A percentile compares a stretch with the other conserved stretches of the same genome.
Evolutionary conservation across 2,797 vertebrate species (phyloP).

Genomic region (Clamator glandarius): DNA sequence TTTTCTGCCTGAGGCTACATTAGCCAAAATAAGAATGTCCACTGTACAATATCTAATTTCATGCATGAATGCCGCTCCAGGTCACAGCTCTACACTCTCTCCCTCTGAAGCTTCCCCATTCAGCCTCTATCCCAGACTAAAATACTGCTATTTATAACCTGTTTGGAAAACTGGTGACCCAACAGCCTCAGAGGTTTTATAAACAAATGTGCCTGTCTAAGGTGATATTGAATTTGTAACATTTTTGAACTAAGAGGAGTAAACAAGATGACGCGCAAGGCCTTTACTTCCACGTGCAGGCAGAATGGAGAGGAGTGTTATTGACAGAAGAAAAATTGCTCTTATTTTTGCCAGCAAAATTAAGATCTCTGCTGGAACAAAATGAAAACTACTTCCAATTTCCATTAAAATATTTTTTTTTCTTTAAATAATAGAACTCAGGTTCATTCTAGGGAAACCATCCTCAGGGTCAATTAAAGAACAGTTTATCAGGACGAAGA

Average conservation of each 20-base stretch:
- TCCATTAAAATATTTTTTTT: not conserved
- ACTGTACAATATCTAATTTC: slow-evolving; percentile 52
- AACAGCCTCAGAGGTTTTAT: slow-evolving; percentile 35
- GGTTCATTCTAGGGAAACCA: not conserved
- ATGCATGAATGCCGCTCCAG: slow-evolving; percentile 49
- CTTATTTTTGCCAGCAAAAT: slow-evolving; percentile 41
- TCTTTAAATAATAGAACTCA: not conserved
- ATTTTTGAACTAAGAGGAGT: slow-evolving; percentile 16
- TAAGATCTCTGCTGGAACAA: slow-evolving; percentile 24
- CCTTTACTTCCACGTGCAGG: slow-evolving; percentile 2
- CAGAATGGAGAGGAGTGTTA: not conserved
- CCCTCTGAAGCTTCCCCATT: slow-evolving; percentile 23
- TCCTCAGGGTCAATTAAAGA: not conserved
- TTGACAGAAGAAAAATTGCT: slow-evolving; percentile 48
- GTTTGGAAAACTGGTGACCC: not conserved
- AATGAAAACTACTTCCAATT: slow-evolving; percentile 17
- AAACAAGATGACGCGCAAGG: slow-evolving; percentile 41
- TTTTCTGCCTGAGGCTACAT: slow-evolving; percentile 43
- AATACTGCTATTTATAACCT: slow-evolving; percentile 19
- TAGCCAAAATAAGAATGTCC: slow-evolving; percentile 49
- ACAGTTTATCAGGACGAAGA: not conserved
- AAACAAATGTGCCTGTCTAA: slow-evolving; percentile 52
- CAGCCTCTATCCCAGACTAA: slow-evolving; percentile 6
- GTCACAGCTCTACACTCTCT: not conserved
- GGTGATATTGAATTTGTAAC: slow-evolving; percentile 11